These are phyloP conservation scores for Gryllus bimaculatus DNA, from an alignment of 1,140 invertebrate species.

Conservation along the genomic window DNA sequence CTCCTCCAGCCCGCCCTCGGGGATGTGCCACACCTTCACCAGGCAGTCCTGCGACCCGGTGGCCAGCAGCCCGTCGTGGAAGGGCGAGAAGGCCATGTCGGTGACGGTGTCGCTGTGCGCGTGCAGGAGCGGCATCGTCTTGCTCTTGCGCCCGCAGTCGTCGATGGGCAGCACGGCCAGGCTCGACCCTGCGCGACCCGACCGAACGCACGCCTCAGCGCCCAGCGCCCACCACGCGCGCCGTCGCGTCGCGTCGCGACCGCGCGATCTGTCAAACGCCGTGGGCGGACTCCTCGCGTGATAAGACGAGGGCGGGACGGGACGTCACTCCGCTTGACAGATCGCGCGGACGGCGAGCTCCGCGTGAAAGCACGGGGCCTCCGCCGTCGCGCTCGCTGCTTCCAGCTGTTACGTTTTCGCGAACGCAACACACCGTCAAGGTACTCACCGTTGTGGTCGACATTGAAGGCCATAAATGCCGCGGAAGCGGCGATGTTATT, in stretches of 20 bases:
- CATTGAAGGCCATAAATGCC: slow-evolving; percentile 87
- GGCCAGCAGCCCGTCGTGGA: slow-evolving; percentile 82
- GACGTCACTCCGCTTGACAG: no score
- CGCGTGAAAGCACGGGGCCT: no score
- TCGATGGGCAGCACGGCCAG: slow-evolving; percentile 76
- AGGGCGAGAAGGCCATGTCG: slow-evolving; percentile 91
- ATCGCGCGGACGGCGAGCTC: no score
- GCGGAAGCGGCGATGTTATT: slow-evolving; percentile 89
- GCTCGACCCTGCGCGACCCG: slow-evolving; percentile 54
- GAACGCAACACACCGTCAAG: no score
- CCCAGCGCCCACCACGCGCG: no score
- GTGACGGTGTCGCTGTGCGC: slow-evolving; percentile 82
- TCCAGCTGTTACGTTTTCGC: no score
- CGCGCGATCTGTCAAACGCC: no score
- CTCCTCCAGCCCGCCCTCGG: slow-evolving; percentile 64
- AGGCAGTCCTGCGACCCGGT: slow-evolving; percentile 86
- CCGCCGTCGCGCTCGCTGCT: no score
- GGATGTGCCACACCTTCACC: slow-evolving; percentile 74
- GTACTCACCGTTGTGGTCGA: slow-evolving; percentile 59
- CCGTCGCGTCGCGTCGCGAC: no score
- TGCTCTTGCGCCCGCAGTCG: slow-evolving; percentile 76
- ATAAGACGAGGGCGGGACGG: no score
- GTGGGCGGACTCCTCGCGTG: no score
- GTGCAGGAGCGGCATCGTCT: slow-evolving; percentile 72
- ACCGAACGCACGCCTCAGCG: no score